Base-by-base conservation (phyloP, 2,113 vertebrate species). In the Archocentrus centrarchus region DNA sequence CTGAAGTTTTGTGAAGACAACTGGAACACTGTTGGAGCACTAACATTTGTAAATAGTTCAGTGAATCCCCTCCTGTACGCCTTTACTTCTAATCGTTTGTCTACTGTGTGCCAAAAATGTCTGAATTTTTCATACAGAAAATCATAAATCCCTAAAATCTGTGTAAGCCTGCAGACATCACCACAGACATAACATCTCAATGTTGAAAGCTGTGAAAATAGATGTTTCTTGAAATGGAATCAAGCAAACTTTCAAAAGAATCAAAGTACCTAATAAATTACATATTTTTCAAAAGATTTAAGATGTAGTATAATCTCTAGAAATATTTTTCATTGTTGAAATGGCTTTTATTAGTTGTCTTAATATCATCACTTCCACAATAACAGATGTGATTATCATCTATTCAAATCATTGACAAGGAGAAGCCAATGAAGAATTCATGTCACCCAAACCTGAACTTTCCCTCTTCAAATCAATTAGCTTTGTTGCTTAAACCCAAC, bases 231-330 rank as follows among this genome's bases (percentile, higher is more conserved):
- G 4, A 66, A n/a, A 44, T 0, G 0, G n/a, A 24, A 44, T n/a
- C 63, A 27, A 11, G 24, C 17, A 53, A 97, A 97, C 2, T 97
- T 97, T 73, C 97, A 97, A 70, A 1, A 0, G 17, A 53, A 73
- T 73, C 97, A 99, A 9, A 93, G 90, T 57, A 70, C 44, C 24
- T 53, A 73, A n/a, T 24, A 73, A 53, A 32, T 53, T 32, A 5
- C 66, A 30, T 70, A 47, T 7, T 1, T 53, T 53, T 13, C 44
- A 70, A 11, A 50, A 15, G 27, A 7, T 30, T 50, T 70, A 53
- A 53, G 30, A 30, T 73, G 20, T 50, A 53, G 18, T 53, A 18
- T n/a, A 73, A 53, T 53, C 11, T 32, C 66, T 17, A 73, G 1
- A 47, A 47, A 5, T 47, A 47, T 47, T 14, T 47, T 47, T 47